phyloP scores from a whole-genome alignment of 2,797 vertebrate genomes.

The Choloepus didactylus region DNA sequence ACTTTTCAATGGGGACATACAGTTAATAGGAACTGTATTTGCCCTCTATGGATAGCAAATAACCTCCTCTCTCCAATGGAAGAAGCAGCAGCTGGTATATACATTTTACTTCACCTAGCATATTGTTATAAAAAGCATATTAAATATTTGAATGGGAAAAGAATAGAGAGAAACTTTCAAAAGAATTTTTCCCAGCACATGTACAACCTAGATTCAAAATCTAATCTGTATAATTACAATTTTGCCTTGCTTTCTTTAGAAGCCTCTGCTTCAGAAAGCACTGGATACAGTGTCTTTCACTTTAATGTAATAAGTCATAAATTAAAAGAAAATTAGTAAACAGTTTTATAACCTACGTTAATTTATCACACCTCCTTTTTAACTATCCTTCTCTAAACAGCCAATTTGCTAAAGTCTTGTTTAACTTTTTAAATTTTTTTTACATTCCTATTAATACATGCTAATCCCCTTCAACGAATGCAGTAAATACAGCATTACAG shows the following conservation, averaged over 20 bases:
- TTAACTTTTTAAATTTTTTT: background rate
- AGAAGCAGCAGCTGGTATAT: background rate
- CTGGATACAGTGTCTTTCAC: background rate
- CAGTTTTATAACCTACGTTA: background rate
- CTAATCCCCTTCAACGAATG: background rate
- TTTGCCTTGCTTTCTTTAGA: background rate
- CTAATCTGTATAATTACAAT: background rate
- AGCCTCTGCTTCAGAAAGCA: background rate
- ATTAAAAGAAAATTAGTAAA: background rate
- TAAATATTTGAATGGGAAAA: constrained; percentile 7
- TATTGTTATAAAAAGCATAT: background rate
- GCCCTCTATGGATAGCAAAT: background rate
- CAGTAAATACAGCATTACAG: background rate
- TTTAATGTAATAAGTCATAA: background rate
- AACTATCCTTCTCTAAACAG: background rate
- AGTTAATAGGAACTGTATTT: background rate
- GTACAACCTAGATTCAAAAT: background rate
- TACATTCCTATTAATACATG: background rate
- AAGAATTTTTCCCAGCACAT: background rate
- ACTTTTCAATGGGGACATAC: background rate
- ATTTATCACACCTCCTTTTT: background rate
- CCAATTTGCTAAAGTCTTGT: background rate
- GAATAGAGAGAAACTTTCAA: background rate
- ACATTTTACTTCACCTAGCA: background rate
- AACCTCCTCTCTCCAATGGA: background rate